phyloP scores from a whole-genome alignment of 2,888 invertebrate genomes.

The Pachycephus smyrnensis region DNA sequence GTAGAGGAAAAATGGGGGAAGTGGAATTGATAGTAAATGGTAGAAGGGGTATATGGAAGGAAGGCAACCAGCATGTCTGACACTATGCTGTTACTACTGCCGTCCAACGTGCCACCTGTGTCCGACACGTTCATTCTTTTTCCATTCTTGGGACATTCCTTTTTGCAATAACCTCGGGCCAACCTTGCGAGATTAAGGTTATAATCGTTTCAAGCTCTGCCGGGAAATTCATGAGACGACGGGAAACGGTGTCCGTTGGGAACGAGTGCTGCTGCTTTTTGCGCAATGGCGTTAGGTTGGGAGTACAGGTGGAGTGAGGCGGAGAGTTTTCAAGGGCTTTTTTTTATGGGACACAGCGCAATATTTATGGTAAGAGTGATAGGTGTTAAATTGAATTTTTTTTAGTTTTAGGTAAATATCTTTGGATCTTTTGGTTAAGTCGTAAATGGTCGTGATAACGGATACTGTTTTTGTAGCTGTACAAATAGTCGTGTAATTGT shows the following conservation, averaged over 20 bases:
- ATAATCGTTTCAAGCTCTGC: slow-evolving; percentile 3
- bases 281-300: neutral
- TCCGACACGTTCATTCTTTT: slow-evolving; percentile 35
- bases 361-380: neutral
- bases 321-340: neutral
- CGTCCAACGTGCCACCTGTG: slow-evolving; percentile 33
- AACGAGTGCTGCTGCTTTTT: neutral
- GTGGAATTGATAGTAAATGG: neutral
- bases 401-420: neutral
- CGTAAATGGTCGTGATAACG: neutral
- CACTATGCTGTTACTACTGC: slow-evolving; percentile 15
- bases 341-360: neutral
- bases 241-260: neutral
- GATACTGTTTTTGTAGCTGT: neutral
- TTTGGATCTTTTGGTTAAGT: neutral
- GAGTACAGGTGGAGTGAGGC: neutral
- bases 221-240: neutral
- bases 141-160: neutral
- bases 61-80: neutral
- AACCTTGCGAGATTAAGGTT: neutral
- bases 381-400: neutral
- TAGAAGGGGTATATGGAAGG: neutral
- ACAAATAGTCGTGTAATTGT: neutral
- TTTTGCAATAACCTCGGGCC: neutral
- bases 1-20: neutral